phyloP scores from a whole-genome alignment of 2,888 invertebrate genomes.

The Laothoe populi region DNA sequence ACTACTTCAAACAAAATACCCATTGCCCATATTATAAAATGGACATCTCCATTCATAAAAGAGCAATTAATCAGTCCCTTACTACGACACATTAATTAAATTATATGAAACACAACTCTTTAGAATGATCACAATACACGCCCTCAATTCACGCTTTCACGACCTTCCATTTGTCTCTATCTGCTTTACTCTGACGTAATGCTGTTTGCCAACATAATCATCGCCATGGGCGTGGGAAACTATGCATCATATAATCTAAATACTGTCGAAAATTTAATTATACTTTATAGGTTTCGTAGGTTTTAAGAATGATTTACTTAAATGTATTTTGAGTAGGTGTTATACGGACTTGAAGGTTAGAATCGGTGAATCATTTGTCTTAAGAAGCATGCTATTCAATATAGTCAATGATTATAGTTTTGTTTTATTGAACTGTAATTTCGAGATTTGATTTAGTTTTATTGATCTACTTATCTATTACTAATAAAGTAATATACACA shows the following conservation, averaged over 20 bases:
- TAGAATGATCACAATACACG: not conserved
- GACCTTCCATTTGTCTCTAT: constrained; percentile 23
- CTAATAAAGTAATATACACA: no score
- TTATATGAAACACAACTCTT: not conserved
- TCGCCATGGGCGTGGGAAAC: constrained; percentile 13
- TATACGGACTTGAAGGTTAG: no score
- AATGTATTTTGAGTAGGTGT: not conserved
- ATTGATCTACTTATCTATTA: no score
- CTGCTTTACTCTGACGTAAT: constrained; percentile 19
- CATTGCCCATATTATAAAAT: no score
- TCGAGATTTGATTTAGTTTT: no score
- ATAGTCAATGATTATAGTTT: no score
- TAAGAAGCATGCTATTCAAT: no score
- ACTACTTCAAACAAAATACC: no score
- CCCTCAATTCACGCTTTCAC: constrained; percentile 19
- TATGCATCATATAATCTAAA: not conserved
- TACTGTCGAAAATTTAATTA: not conserved
- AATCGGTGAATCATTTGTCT: no score
- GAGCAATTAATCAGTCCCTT: not conserved
- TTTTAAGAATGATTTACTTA: not conserved
- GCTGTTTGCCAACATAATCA: constrained; percentile 9
- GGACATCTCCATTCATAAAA: no score
- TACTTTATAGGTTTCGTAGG: not conserved
- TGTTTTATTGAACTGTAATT: no score
- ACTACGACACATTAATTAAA: not conserved